A percentile compares a stretch with the other conserved stretches of the same genome.
These are phyloP conservation scores for Macroglossus sobrinus DNA, from an alignment of 2,113 vertebrate genomes.

Conservation along the genomic window DNA sequence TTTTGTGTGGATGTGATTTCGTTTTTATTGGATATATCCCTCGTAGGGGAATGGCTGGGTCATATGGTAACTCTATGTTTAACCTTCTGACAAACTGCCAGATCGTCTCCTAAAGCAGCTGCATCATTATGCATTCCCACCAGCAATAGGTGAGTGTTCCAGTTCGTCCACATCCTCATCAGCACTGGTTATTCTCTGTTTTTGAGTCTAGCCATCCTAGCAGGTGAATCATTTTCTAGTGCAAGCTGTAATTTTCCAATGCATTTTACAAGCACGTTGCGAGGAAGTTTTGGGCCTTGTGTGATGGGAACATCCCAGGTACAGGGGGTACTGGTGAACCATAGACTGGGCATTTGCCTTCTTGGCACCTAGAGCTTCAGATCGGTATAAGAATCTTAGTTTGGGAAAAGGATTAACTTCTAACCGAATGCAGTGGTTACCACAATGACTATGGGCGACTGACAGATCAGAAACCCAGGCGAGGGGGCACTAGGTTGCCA, in stretches of 20 bases:
- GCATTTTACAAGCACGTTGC: not conserved
- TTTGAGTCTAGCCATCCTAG: not conserved
- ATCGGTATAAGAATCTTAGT: not conserved
- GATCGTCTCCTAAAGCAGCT: not conserved
- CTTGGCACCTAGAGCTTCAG: not conserved
- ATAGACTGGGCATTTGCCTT: not conserved
- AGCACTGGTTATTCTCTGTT: not conserved
- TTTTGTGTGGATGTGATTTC: not conserved
- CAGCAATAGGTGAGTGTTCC: not conserved
- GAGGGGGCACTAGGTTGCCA: not conserved
- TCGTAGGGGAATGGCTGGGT: not conserved
- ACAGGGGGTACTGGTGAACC: not conserved
- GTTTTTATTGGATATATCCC: not conserved
- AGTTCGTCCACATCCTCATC: not conserved
- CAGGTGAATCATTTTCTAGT: not conserved
- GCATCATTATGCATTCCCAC: not conserved
- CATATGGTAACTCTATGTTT: not conserved
- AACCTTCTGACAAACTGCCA: not conserved
- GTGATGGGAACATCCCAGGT: not conserved
- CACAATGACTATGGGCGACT: not conserved
- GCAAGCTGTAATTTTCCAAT: not conserved
- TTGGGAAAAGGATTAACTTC: not conserved
- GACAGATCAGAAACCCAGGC: conserved; percentile 12
- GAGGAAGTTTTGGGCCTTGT: not conserved
- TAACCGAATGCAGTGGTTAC: not conserved